A percentile compares a stretch with the other conserved stretches of the same genome.
Conservation (phyloP, 2,888 invertebrate genomes). For the Apamea anceps region DNA sequence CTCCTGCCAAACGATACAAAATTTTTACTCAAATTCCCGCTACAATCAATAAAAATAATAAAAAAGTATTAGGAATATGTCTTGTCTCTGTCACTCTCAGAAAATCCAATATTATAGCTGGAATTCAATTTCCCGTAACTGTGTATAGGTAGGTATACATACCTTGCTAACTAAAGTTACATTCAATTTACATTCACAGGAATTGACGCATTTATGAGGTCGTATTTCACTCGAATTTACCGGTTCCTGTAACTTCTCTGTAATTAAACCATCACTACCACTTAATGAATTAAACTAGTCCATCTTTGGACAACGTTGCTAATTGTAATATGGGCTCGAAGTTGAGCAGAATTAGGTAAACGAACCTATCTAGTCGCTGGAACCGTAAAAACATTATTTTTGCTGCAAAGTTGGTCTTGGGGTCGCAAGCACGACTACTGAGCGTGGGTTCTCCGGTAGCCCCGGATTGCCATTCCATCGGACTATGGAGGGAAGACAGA, state of each 20-base stretch:
- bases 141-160: too few species aligned
- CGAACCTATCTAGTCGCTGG: too few species aligned
- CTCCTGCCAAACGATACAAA: too few species aligned
- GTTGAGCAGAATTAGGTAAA: background rate
- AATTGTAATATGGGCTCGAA: background rate
- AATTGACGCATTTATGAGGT: background rate
- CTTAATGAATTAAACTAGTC: too few species aligned
- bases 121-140: background rate
- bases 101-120: background rate
- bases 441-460: too few species aligned
- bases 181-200: background rate
- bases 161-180: background rate
- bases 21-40: background rate
- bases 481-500: too few species aligned
- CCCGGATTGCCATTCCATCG: too few species aligned
- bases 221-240: background rate
- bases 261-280: too few species aligned
- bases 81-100: background rate
- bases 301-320: too few species aligned
- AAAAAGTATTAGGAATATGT: background rate
- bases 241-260: background rate
- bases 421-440: too few species aligned
- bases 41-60: background rate
- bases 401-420: too few species aligned
- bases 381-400: too few species aligned